Percentiles rank a stretch among this genome's conserved stretches.
Evolutionary conservation across 2,113 vertebrate genomes (phyloP).

Genomic region (Etia nguti): DNA sequence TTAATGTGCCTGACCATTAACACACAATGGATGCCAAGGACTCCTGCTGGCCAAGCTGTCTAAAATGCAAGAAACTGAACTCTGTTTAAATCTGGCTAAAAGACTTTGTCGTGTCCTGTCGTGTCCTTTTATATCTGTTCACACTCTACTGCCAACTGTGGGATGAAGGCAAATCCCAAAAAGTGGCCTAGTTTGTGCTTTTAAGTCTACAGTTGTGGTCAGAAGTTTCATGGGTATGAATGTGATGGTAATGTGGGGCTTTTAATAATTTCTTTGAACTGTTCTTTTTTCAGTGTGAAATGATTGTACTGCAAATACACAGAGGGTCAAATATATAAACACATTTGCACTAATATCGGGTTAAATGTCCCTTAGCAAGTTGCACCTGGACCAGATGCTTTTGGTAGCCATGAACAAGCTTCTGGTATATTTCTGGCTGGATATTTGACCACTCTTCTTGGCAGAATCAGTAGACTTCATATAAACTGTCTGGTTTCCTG

Average conservation of each 20-base stretch:
- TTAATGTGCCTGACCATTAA: background rate
- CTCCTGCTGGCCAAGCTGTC: background rate
- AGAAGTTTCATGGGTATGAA: background rate
- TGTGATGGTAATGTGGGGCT: background rate
- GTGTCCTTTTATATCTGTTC: background rate
- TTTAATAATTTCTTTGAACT: background rate
- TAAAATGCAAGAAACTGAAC: background rate
- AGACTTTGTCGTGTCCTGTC: background rate
- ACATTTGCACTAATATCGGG: background rate
- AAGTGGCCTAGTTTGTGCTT: background rate
- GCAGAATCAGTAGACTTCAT: background rate
- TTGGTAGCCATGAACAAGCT: background rate
- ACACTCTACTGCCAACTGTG: background rate
- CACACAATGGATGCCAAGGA: background rate
- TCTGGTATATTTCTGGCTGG: background rate
- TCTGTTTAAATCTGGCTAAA: background rate
- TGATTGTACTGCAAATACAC: background rate
- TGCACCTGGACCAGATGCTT: background rate
- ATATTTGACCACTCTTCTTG: accelerated
- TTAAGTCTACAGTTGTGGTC: background rate
- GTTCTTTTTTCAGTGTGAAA: background rate
- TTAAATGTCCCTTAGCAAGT: background rate
- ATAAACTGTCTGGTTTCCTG: background rate
- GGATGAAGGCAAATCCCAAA: background rate
- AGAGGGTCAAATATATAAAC: background rate